A percentile compares a stretch with the other conserved stretches of the same genome.
Evolutionary conservation across 2,888 invertebrate species (phyloP).

Genomic region (Tupiocoris notatus): DNA sequence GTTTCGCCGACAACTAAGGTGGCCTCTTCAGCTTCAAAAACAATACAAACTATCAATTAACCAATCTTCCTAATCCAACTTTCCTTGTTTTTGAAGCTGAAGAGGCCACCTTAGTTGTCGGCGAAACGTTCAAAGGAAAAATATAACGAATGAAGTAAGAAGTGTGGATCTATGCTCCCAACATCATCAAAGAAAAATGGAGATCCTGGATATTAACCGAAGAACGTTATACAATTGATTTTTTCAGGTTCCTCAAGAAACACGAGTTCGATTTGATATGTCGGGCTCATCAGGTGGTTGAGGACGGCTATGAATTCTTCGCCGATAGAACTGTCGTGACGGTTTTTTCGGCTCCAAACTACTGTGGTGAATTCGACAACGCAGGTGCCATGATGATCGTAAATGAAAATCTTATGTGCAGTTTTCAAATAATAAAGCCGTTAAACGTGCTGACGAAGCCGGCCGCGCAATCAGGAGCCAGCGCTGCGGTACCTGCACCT

Average conservation of each 20-base stretch:
- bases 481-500: not conserved
- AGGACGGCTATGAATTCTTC: conserved; percentile 98
- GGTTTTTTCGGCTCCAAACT: conserved; percentile 89
- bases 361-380: conserved; percentile 89
- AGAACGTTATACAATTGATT: too few relatives aligned
- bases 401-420: conserved; percentile 99
- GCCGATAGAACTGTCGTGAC: conserved; percentile 96
- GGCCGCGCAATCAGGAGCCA: not conserved
- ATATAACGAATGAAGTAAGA: too few relatives aligned
- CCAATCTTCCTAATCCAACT: too few relatives aligned
- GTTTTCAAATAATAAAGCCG: conserved; percentile 85
- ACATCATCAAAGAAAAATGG: too few relatives aligned
- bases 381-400: conserved; percentile 97
- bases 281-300: conserved; percentile 99
- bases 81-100: too few relatives aligned
- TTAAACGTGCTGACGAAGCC: conserved; percentile 1
- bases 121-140: too few relatives aligned
- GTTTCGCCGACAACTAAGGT: too few relatives aligned
- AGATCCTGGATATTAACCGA: too few relatives aligned
- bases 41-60: too few relatives aligned
- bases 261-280: conserved; percentile 99
- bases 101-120: too few relatives aligned
- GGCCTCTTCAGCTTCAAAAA: too few relatives aligned
- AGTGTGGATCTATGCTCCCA: too few relatives aligned
- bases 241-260: conserved; percentile 89